Conservation (phyloP, 1,140 invertebrate genomes). For the Cardiocondyla obscurior region DNA sequence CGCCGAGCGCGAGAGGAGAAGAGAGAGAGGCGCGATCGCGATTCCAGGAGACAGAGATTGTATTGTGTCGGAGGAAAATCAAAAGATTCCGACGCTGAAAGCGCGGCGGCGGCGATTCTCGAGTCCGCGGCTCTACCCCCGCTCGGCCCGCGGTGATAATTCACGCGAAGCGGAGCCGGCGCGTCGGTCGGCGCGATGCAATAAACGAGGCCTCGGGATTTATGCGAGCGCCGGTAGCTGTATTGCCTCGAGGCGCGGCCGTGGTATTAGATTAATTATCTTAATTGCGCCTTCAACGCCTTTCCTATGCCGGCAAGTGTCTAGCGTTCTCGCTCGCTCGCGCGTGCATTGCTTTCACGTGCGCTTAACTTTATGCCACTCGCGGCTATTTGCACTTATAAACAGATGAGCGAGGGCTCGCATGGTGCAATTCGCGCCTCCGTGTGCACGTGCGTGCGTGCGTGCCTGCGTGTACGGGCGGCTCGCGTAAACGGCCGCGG, state of each 20-base stretch:
- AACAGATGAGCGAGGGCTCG: constrained; percentile 11
- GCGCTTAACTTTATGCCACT: constrained; percentile 42
- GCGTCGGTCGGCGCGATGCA: constrained; percentile 32
- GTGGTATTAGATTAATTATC: constrained; percentile 80
- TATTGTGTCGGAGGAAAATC: constrained; percentile 44
- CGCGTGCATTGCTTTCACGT: constrained; percentile 26
- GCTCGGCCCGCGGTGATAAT: constrained; percentile 59
- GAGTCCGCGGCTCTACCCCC: not conserved
- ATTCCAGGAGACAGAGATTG: constrained; percentile 27
- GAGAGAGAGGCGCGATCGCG: not conserved
- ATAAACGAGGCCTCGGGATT: constrained; percentile 58
- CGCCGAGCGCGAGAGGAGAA: not conserved
- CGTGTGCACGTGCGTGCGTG: not conserved
- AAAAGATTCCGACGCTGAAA: constrained; percentile 30
- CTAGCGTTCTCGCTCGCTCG: not conserved
- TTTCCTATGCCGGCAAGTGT: constrained; percentile 63
- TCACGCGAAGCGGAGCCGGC: constrained; percentile 44
- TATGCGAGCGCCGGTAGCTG: constrained; percentile 51
- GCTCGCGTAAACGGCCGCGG: constrained; percentile 39
- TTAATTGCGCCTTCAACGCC: constrained; percentile 79
- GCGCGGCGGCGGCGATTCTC: not conserved
- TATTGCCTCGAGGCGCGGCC: constrained; percentile 39
- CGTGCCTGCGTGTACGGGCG: not conserved
- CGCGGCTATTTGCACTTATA: constrained; percentile 54
- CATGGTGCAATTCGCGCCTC: constrained; percentile 7